Evolutionary conservation across 2,113 vertebrate species (phyloP), one percentile per base, ranked within the genome.

Genomic region (Phrynosoma blainvillii): DNA sequence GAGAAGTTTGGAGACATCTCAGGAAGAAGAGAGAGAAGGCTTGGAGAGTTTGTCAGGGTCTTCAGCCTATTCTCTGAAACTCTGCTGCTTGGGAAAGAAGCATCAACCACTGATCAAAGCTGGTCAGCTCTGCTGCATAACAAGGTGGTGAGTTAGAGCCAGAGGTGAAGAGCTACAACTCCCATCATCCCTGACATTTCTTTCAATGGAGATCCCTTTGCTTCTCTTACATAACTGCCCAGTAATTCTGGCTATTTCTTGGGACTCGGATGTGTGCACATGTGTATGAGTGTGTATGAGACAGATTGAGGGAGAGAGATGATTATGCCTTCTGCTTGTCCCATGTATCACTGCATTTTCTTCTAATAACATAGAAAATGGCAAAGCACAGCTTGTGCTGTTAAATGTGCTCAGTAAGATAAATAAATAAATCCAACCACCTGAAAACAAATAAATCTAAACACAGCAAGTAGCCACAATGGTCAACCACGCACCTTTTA

Each of bases 371-470:
- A 27, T 1, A 2, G 32, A 27, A 3, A 59, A 77, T 40, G 54
- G 42, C 59, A 92, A 73, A 54, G 32, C 90, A 89, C 93, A 59
- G 66, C 84, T 90, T 88, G 75, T 83, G 30, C 79, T 80, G 73
- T 81, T 89, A 87, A 93, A 90, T 78, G 40, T 87, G 70, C 56
- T 62, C 30, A 54, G 68, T 66, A 18, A 66, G 23, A 68, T 86
- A 77, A 92, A 89, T 87, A 56, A 84, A 75, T 79, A 89, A 92
- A 79, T 16, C 13, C n/a, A n/a, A 27, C 27, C 27, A 56, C 27
- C 47, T 0, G 8, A 68, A 88, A 30, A 30, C 88, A 75, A 91
- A 94, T 21, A 86, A 79, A 77, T 12, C 79, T 91, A 89, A 65
- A 85, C 18, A 1, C 70, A 84, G 47, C 47, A 84, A 56, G 25